Evolutionary conservation across 2,113 vertebrate species (phyloP), one percentile per base, ranked within the genome.

Genomic region (Lophochroa leadbeateri): DNA sequence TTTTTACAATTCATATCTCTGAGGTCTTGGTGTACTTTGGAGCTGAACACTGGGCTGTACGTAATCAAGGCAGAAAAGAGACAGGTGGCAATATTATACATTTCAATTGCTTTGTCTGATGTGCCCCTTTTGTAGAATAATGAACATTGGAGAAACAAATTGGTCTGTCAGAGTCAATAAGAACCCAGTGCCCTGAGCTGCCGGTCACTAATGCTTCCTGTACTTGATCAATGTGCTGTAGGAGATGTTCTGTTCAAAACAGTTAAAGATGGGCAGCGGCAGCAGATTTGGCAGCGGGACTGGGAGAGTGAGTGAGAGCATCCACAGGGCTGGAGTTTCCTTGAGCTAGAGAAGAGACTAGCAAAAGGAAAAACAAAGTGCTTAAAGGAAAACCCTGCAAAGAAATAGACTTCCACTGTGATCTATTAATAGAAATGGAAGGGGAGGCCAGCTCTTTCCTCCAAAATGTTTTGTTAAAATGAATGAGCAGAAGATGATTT

Each of bases 111-210:
- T 81, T 85, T 91, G 46, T 95, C 90, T 92, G 82, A 93, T 96
- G 86, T 93, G 82, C 74, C 63, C 60, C 90, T 95, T 90, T 88
- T 91, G 83, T 92, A 90, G 92, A 95, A 89, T 97, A 96, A 95
- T 90, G 90, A 95, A 81, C 64, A 46, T 5, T 80, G 82, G 94
- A 94, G 91, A 97, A 96, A 97, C 94, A 97, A 97, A 97, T 94
- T 94, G 92, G 83, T 94, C 89, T 95, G 83, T 93, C 90, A 87
- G 90, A 93, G 82, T 84, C 94, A 88, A 92, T 97, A 94, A 97
- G 74, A 92, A 95, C 89, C 79, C 90, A 69, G 17, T 88, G 79
- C 80, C 58, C 92, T 92, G 82, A 91, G 86, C 94, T 94, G 96
- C 75, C 92, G 92, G 94, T 95, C 81, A 52, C 35, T 77, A 94